A percentile compares a stretch with the other conserved stretches of the same genome.
Conservation (phyloP, 2,888 invertebrate genomes). For the Drosophila neotestacea region DNA sequence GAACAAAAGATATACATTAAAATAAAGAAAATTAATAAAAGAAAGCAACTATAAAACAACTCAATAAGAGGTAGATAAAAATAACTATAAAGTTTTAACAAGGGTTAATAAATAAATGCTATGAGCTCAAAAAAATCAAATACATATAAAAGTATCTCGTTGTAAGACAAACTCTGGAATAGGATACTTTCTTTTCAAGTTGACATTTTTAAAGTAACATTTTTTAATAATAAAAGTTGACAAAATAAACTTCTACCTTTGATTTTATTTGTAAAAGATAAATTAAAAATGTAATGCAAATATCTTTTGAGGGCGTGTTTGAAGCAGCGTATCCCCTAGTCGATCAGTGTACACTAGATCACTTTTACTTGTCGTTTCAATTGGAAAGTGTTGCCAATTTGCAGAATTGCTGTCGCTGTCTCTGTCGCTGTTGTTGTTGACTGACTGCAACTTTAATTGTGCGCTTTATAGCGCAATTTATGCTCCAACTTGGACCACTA, state of each 20-base stretch:
- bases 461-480: conserved; percentile 79
- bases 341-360: conserved; percentile 8
- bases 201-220: no score
- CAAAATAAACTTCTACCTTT: no score
- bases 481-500: conserved; percentile 58
- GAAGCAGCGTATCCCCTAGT: conserved; percentile 19
- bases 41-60: not conserved
- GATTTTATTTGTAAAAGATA: no score
- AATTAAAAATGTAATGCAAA: no score
- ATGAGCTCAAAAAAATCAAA: no score
- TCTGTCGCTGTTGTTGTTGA: conserved; percentile 39
- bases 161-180: no score
- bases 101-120: no score
- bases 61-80: not conserved
- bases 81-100: no score
- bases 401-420: conserved; percentile 55
- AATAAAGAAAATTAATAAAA: not conserved
- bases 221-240: no score
- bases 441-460: conserved; percentile 74
- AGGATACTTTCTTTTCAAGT: no score
- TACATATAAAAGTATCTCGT: no score
- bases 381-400: conserved; percentile 81
- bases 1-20: not conserved
- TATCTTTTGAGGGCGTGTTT: no score
- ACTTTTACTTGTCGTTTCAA: conserved; percentile 64